Conservation (phyloP, 2,888 invertebrate genomes). For the Rhaphigaster nebulosa region DNA sequence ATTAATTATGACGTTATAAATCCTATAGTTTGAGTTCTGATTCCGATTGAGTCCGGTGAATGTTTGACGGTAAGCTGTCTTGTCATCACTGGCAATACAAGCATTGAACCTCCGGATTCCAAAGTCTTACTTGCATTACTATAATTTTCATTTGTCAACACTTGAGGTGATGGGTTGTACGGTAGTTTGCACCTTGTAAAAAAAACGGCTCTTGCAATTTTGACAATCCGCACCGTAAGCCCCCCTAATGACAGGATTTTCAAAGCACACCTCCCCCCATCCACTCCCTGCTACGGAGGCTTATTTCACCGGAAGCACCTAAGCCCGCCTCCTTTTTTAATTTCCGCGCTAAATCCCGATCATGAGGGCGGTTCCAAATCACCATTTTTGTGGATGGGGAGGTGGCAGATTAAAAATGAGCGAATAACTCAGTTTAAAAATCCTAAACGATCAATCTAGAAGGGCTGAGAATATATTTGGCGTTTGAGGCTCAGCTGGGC, state of each 20-base stretch:
- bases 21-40: no score
- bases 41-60: no score
- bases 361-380: slow-evolving; percentile 15
- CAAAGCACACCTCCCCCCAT: not conserved
- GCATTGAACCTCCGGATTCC: no score
- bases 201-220: not conserved
- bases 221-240: not conserved
- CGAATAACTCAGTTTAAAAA: slow-evolving; percentile 44
- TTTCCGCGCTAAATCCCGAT: slow-evolving; percentile 38
- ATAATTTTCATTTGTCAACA: not conserved
- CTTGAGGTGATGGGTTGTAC: not conserved
- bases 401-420: slow-evolving; percentile 32
- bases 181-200: not conserved
- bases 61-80: no score
- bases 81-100: no score
- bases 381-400: slow-evolving; percentile 29
- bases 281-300: not conserved
- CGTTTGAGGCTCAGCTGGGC: slow-evolving; percentile 44
- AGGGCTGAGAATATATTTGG: slow-evolving; percentile 43
- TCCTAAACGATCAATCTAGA: slow-evolving; percentile 8
- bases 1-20: no score
- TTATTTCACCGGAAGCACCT: not conserved
- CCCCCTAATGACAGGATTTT: not conserved
- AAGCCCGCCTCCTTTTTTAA: slow-evolving; percentile 9
- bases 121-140: not conserved